A percentile compares a stretch with the other conserved stretches of the same genome.
These are phyloP conservation scores for Holothuria scabra DNA, from an alignment of 53 echinoderm and acorn worm species.

Conservation along the genomic window DNA sequence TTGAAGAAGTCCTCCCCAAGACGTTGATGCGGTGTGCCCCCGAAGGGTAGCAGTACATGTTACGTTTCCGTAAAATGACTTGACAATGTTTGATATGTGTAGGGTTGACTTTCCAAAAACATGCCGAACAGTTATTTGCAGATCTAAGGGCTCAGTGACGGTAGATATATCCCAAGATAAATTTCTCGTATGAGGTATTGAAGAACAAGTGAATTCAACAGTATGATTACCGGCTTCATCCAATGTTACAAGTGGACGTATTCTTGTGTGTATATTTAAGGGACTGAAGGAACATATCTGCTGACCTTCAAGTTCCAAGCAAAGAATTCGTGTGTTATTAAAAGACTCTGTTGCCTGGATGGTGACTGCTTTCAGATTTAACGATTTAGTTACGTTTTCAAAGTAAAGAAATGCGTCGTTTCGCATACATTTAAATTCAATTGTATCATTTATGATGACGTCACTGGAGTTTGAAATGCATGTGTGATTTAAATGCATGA, in stretches of 20 bases:
- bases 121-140: background rate
- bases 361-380: background rate
- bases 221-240: background rate
- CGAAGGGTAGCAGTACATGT: no score
- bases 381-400: background rate
- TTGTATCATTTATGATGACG: background rate
- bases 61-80: no score
- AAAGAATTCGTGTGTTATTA: background rate
- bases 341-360: background rate
- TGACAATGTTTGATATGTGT: background rate
- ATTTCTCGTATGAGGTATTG: background rate
- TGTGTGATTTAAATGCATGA: background rate
- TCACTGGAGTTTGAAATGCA: slow-evolving; percentile 7
- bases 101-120: background rate
- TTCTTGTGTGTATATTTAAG: background rate
- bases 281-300: background rate
- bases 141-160: no score
- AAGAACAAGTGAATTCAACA: background rate
- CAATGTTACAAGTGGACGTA: background rate
- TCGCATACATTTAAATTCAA: background rate
- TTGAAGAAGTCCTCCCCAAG: no score
- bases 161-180: background rate
- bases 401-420: background rate
- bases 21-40: no score
- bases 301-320: background rate